Base-by-base conservation (phyloP, 2,113 vertebrate genomes). In the Rhea pennata region DNA sequence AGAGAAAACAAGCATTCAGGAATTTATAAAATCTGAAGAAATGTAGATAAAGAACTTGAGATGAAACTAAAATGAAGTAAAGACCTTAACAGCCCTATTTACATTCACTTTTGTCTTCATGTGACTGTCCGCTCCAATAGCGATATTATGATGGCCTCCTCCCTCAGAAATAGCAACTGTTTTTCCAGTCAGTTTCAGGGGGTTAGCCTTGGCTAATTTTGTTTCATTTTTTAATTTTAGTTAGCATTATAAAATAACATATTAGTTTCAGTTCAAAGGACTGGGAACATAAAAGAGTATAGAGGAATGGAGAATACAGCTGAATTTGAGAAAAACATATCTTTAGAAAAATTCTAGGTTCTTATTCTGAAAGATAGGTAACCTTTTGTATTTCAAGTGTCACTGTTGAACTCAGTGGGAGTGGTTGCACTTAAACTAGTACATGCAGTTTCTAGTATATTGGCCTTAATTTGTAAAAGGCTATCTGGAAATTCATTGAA, bases 191-290 rank as follows among this genome's bases (percentile, higher is more conserved):
- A 56, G 20, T 61, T 76, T 27, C 46, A 42, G 31, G 6, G 21
- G 6, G 21, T 75, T 86, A 81, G 86, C 50, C 21, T 16, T 75
- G 72, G 80, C n/a, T 29, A 61, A 26, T 74, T 93, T 70, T 78
- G 53, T 75, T 58, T 58, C 27, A 50, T 24, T 31, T 16, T 92
- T 94, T 62, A n/a, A 85, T 75, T 92, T 53, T 21, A 70, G 10
- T 64, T 80, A 70, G 36, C 67, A 36, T 89, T 84, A 76, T 54
- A 69, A 85, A 85, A 79, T 85, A 82, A 84, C 91, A 27, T 40
- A 93, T 79, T 84, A 91, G 62, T 89, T 93, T 58, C 72, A 85
- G 66, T 33, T 50, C 62, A 79, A 93, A 87, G 71, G 67, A 94
- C 53, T 58, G 44, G 40, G 50, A 85, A 40, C 2, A 3, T 40